A percentile compares a stretch with the other conserved stretches of the same genome.
phyloP scores from a whole-genome alignment of 1,140 invertebrate genomes.

The Euborellia annulipes region DNA sequence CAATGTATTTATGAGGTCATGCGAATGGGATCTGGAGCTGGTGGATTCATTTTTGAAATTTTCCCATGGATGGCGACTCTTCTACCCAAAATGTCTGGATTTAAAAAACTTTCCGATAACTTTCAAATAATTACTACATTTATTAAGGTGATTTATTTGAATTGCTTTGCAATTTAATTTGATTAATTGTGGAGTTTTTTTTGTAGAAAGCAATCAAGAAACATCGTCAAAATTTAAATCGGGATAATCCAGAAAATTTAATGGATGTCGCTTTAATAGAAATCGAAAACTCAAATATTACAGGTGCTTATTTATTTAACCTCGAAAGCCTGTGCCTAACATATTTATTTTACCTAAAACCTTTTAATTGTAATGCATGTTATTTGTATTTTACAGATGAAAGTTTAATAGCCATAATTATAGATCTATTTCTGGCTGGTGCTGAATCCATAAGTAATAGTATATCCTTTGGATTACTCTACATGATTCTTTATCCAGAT shows the following conservation, averaged over 20 bases:
- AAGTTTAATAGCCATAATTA: constrained; percentile 43
- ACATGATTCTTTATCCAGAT: constrained; percentile 44
- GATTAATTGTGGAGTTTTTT: neutral
- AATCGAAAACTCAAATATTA: constrained; percentile 17
- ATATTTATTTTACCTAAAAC: too few species aligned
- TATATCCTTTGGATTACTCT: constrained; percentile 40
- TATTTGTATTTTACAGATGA: constrained; percentile 35
- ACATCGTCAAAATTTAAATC: constrained; percentile 34
- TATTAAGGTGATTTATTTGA: neutral
- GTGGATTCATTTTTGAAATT: too few species aligned
- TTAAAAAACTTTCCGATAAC: too few species aligned
- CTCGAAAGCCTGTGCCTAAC: too few species aligned
- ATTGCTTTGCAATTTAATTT: neutral
- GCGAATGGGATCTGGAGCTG: too few species aligned
- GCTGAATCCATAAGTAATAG: constrained; percentile 52
- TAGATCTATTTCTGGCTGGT: constrained; percentile 54
- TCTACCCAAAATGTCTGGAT: too few species aligned
- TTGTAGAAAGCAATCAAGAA: constrained; percentile 35
- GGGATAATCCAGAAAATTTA: constrained; percentile 40
- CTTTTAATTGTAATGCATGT: too few species aligned
- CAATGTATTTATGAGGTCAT: too few species aligned
- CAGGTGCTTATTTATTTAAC: constrained; percentile 16
- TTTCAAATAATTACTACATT: too few species aligned
- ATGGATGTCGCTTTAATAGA: constrained; percentile 52
- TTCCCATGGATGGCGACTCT: too few species aligned